Base-by-base conservation (phyloP, 1,140 invertebrate genomes). In the Neodiprion virginianus region DNA sequence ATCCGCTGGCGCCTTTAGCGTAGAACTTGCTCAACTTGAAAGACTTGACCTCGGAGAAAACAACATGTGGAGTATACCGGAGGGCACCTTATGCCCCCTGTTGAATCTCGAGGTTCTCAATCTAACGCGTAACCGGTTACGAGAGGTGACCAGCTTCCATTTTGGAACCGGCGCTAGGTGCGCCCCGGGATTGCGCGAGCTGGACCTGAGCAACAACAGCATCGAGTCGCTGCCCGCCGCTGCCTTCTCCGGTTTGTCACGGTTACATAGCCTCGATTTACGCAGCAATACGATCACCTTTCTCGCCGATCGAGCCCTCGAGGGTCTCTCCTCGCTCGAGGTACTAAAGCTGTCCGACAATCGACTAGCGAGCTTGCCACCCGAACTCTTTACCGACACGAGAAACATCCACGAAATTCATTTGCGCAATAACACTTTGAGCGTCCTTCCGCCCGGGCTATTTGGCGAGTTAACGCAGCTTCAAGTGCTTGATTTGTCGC, bases 41-140 rank as follows among this genome's bases (percentile, higher is more conserved):
- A 90, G 92, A 65, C 88, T 98, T 69, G 96, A 98, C 87, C 88
- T 98, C 10, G 94, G 95, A 72, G 91, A 95, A 82, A 97, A 97
- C 86, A 96, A 96, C 87, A 95, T 98, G 88, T 94, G 94, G 91
- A 91, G 90, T 23, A 91, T 98, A 81, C 96, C 96, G 11, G 93
- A 95, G 76, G 95, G 93, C 72, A 92, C 94, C 50, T 90, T 97
- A 48, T 98, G 96, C 82, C 92, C 94, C 1, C 85, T 97, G 49
- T 91, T 93, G 72, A 93, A 93, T 77, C 87, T 97, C 17, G 93
- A 94, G 84, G 90, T 93, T 79, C 87, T 96, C 8, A 96, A 96
- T 88, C 90, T 96, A 77, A 96, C 95, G 53, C 91, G 92, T 75
- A 97, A 96, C 82, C 91, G 94, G 80, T 90, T 97, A 78, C 90